Percentiles rank a stretch among this genome's conserved stretches.
Conservation (phyloP, 35 echinoderm and acorn worm species). For the Eucidaris tribuloides region DNA sequence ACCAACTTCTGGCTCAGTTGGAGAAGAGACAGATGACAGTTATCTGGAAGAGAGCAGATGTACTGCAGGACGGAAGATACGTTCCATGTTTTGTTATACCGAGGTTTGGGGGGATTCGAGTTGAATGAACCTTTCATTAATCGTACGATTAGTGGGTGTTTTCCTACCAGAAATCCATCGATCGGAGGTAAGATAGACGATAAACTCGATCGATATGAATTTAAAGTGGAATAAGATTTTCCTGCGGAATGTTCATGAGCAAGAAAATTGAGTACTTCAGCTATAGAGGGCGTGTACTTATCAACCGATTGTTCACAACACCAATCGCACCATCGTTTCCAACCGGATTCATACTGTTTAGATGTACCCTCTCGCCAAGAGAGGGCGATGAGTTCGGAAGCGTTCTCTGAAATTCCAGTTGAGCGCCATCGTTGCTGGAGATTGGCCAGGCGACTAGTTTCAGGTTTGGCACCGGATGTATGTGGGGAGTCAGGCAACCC, state of each 20-base stretch:
- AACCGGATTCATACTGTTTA: neutral
- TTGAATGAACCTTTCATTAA: neutral
- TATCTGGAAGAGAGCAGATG: neutral
- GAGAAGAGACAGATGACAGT: neutral
- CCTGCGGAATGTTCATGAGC: neutral
- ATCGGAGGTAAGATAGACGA: neutral
- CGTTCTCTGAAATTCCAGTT: too few species aligned
- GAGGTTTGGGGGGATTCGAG: neutral
- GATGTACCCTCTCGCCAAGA: neutral
- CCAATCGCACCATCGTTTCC: neutral
- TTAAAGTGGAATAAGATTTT: conserved; percentile 16
- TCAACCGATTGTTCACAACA: neutral
- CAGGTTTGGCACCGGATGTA: neutral
- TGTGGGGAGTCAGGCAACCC: neutral
- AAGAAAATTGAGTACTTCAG: neutral
- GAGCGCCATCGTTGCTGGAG: neutral
- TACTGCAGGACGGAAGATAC: neutral
- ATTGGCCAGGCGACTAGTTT: neutral
- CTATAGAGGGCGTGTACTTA: neutral
- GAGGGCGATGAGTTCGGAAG: neutral
- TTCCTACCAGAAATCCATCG: neutral
- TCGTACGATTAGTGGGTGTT: neutral
- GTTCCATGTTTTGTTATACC: neutral
- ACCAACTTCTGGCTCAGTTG: too few species aligned
- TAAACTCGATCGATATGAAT: neutral